Evolutionary conservation across 2,797 vertebrate species (phyloP), one percentile per base, ranked within the genome.

Genomic region (Thamnophis elegans): DNA sequence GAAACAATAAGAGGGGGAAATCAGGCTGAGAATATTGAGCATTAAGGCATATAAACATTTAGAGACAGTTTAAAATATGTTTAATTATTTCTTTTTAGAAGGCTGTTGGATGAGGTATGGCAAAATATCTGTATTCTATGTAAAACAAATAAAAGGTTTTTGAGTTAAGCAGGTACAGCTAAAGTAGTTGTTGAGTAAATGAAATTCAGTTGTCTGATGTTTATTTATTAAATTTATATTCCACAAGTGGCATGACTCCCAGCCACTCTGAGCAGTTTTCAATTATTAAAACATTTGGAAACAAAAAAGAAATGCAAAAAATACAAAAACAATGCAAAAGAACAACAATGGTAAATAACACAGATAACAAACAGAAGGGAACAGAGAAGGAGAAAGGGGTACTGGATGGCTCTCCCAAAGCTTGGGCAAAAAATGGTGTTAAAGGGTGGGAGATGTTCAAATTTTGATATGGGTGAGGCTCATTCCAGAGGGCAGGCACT

Each of bases 91-190:
- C 92, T 36, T 89, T 88, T 1, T 14, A 2, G 62, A 92, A 93
- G 93, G 90, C 90, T 73, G 20, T 47, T 59, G 53, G 1, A 47
- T 51, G 92, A 59, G 22, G 14, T 47, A 85, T 2, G 26, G 22
- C 51, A 36, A 90, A 73, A 0, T 10, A 18, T 73, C 93, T 90
- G 88, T 93, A 94, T 88, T 56, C 92, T 3, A 1, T 78, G 8
- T 68, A 56, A 68, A 95, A 94, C 87, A 92, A 94, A 92, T 92
- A 28, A 65, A 78, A 92, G 92, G 94, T 91, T 89, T 92, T 93
- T 93, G 78, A 59, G 92, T 94, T 93, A 90, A 90, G 53, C 92
- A 0, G 86, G 87, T 60, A 93, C 91, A 91, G 93, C 92, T 95
- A 95, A 96, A 91, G 89, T 94, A 93, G 87, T 93, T 42, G 89